Percentiles rank a stretch among this genome's conserved stretches.
phyloP scores from a whole-genome alignment of 2,113 vertebrate species.

The Lichenostomus cassidix region DNA sequence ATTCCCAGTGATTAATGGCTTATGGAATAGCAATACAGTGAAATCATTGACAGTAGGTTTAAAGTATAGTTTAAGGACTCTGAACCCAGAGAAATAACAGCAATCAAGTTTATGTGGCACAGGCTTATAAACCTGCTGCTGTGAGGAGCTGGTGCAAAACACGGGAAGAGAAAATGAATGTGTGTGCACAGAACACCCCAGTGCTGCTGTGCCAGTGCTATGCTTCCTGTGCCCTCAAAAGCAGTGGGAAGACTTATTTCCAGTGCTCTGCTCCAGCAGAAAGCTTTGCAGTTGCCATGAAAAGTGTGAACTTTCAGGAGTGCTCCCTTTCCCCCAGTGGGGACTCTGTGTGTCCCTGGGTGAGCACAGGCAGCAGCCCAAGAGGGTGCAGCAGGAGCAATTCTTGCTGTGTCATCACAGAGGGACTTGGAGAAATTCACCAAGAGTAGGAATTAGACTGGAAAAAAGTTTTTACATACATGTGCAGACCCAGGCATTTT shows the following conservation, averaged over 20 bases:
- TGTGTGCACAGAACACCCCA: not conserved
- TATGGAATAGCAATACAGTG: not conserved
- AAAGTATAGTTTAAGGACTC: slow-evolving; percentile 1
- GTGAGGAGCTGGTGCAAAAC: not conserved
- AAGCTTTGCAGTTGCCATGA: not conserved
- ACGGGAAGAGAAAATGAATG: not conserved
- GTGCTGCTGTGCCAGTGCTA: not conserved
- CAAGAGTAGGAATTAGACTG: not conserved
- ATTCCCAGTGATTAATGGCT: not conserved
- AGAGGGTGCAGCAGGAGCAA: not conserved
- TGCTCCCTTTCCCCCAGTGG: rapidly evolving
- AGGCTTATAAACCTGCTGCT: not conserved
- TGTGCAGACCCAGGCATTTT: not conserved
- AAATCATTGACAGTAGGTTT: not conserved
- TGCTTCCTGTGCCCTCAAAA: not conserved
- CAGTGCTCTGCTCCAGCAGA: not conserved
- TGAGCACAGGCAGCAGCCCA: rapidly evolving
- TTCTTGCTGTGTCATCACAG: not conserved
- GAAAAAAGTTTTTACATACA: not conserved
- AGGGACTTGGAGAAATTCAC: not conserved
- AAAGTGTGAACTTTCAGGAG: not conserved
- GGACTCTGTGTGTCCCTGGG: not conserved
- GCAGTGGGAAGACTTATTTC: not conserved
- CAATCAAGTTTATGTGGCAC: not conserved
- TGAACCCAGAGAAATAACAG: not conserved